Base-by-base conservation (phyloP, 2,113 vertebrate genomes). In the Dicerorhinus sumatrensis region DNA sequence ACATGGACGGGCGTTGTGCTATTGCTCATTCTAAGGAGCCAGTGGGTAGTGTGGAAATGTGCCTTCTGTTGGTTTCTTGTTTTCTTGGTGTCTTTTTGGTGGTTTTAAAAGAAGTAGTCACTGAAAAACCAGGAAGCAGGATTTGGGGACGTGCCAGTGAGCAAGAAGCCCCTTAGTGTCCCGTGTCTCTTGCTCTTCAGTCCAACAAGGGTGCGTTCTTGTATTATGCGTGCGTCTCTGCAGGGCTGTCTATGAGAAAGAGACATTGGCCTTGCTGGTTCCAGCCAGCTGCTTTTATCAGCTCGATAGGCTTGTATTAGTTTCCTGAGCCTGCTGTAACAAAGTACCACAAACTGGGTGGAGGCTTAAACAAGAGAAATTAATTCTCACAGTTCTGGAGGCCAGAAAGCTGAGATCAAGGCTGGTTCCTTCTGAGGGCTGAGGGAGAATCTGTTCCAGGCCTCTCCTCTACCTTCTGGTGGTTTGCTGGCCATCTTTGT, bases 21-120 rank as follows among this genome's bases (percentile, higher is more conserved):
- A 0, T 76, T 69, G 48, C 46, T 93, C 39, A 42, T 33, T 65
- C 81, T 16, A 36, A 65, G 77, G 39, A 80, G 27, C 67, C 3
- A 33, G 36, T 70, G 80, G 36, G 63, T 9, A 9, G 36, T 13
- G 2, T 16, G 51, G 69, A 76, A 77, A 27, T 20, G n/a, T 17
- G 33, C 51, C n/a, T 70, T 23, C 29, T 93, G 56, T 86, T 60
- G 42, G 3, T 21, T n/a, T 80, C 11, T 75, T 75, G 46, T 36
- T 70, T 77, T 39, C 60, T 84, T 58, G 2, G 16, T 56, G 87
- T 73, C 80, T 31, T 76, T 85, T 29, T 7, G 4, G 82, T 77
- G 77, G 5, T 60, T 84, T 88, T 73, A 56, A 91, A 94, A 72
- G 73, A 89, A 27, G 25, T 33, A 65, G 79, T 70, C 79, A 54